Base-by-base conservation (phyloP, 2,888 invertebrate species). In the Parascotia fuliginaria region DNA sequence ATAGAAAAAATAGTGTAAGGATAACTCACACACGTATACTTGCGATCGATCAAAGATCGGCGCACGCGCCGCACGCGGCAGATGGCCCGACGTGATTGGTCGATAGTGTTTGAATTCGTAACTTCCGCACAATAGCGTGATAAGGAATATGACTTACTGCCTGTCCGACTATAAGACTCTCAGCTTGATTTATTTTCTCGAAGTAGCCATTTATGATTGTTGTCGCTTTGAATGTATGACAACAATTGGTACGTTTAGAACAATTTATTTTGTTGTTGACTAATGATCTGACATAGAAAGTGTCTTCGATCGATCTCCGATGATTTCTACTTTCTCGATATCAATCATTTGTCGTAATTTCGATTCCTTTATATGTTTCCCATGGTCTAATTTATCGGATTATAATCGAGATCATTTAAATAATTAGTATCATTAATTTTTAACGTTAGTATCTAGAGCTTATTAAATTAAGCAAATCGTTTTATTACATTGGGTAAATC, bases 101-200 rank as follows among this genome's bases (percentile, higher is more conserved):
- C 75, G 80, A 73, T 69, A 73, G 53, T 79, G 79, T 85, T 87
- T 85, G 80, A 75, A 81, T 84, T 85, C 79, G 61, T 69, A 80
- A 88, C 89, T 91, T 90, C 91, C 89, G 86, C 76, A 85, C 85
- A 86, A 85, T 80, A 73, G 73, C 67, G 46, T 79, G 87, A 89
- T 89, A 90, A 88, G 87, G 77, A 83, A 80, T 79, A 86, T 83
- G 79, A 83, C 82, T 85, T 86, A 82, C 76, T 31, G 48, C 19
- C 36, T 37, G 44, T 51, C 41, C 42, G 55, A 43, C 46, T 60
- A 61, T 71, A 65, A 71, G 72, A 60, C 50, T 67, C 68, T 68
- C 69, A 70, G 60, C 56, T 73, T 77, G 76, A 79, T 81, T 81
- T 82, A 81, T 83, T 75, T 73, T 63, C 66, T 62, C 57, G 47